Base-by-base conservation (phyloP, 2,113 vertebrate species). In the Vulpes vulpes region DNA sequence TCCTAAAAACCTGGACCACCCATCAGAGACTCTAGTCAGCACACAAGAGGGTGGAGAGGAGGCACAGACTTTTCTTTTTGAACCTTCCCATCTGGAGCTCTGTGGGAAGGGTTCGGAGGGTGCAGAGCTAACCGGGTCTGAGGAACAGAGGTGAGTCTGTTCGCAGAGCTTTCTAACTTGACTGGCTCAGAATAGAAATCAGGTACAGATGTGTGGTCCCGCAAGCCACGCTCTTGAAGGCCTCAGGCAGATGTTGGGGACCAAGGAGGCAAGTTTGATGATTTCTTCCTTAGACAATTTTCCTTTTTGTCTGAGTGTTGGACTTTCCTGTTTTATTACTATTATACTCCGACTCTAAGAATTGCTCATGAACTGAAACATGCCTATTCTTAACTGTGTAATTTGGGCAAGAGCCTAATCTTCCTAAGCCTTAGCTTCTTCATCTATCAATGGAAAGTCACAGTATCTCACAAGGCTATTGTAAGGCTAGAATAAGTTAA, bases 1-100 rank as follows among this genome's bases (percentile, higher is more conserved):
- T 67, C 35, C 11, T n/a, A 25, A 25, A 5, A 74, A 65, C 53
- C 8, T 43, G 43, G n/a, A 11, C 16, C 9, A 23, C 55, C 22
- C 57, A 84, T 92, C 35, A 55, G 19, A 73, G 78, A 23, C 38
- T 55, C 79, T 59, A 0, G 17, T 27, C 0, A 15, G 88, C 30
- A 4, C 5, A 0, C 5, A n/a, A n/a, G 71, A 30, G 16, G 30
- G 23, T 14, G 10, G 3, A 32, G n/a, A 32, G 0, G 2, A 19
- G 10, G 19, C 16, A 8, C 2, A 59, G 51, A 43, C 19, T 16
- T 69, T 82, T 89, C n/a, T 62, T 60, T 69, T 35, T 85, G 23
- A 73, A 32, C 11, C 25, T 62, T 64, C 10, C 25, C 25, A 9
- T 25, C 65, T 38, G 1, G 0, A 7, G 10, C 53, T 49, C 55